Evolutionary conservation across 2,888 invertebrate genomes (phyloP).

Genomic region (Brachylomia viminalis): DNA sequence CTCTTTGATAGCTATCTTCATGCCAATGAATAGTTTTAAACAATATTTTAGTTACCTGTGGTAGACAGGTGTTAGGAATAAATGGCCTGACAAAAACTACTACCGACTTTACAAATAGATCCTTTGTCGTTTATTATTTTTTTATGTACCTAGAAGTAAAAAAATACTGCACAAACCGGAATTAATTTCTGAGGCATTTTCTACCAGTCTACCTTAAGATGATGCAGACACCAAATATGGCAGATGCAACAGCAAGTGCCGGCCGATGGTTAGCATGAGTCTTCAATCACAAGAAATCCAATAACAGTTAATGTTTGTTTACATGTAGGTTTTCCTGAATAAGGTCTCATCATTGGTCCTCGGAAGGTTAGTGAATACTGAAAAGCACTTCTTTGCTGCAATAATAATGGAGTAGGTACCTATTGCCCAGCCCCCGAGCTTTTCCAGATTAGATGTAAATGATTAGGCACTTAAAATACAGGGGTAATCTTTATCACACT

Average conservation of each 20-base stretch:
- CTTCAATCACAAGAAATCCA: background rate
- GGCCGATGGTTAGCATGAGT: background rate
- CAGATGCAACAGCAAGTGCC: background rate
- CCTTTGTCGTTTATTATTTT: background rate
- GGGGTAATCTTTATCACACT: constrained; percentile 22
- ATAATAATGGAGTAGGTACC: background rate
- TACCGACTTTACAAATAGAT: background rate
- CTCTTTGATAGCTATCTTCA: background rate
- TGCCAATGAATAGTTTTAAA: background rate
- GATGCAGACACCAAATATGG: background rate
- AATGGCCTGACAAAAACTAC: background rate
- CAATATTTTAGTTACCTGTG: background rate
- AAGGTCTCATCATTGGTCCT: background rate
- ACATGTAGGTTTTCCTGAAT: background rate
- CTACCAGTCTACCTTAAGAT: background rate
- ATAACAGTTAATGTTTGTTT: background rate
- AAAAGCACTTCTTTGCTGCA: background rate
- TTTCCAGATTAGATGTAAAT: constrained; percentile 14
- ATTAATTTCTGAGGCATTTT: background rate
- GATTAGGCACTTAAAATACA: constrained; percentile 10
- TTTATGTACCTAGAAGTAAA: background rate
- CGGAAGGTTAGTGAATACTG: background rate
- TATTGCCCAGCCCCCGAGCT: background rate
- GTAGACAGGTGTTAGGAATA: background rate
- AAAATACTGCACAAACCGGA: background rate